These are phyloP conservation scores for Panulirus ornatus DNA, from an alignment of 1,140 invertebrate species.

Conservation along the genomic window DNA sequence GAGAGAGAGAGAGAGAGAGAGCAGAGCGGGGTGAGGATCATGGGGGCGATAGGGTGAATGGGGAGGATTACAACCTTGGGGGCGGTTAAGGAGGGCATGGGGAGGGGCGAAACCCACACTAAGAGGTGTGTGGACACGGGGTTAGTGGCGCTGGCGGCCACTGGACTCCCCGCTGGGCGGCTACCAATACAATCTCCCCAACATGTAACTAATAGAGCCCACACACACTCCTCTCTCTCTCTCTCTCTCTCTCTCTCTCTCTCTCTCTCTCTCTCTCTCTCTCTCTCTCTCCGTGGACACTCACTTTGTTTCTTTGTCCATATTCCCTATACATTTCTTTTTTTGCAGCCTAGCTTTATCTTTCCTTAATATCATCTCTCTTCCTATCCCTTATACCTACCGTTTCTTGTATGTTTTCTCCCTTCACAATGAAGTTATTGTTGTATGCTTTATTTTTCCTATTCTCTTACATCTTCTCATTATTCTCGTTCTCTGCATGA, in stretches of 20 bases:
- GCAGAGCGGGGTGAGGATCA: too few species aligned
- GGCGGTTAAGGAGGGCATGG: too few species aligned
- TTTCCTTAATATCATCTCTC: background rate
- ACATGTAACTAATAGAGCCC: conserved; percentile 43
- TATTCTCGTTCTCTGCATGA: too few species aligned
- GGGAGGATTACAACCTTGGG: too few species aligned
- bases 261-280: background rate
- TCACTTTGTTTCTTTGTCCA: conserved; percentile 22
- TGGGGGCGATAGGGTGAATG: too few species aligned
- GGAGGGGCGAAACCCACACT: too few species aligned
- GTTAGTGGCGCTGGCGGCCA: too few species aligned
- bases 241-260: background rate
- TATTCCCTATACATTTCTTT: background rate
- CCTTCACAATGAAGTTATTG: too few species aligned
- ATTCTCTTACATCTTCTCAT: too few species aligned
- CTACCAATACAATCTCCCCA: conserved; percentile 21
- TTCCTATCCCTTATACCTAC: background rate
- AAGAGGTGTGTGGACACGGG: conserved; percentile 30
- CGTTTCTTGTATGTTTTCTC: background rate
- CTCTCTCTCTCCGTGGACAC: background rate
- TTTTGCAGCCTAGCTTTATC: background rate
- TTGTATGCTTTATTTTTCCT: too few species aligned
- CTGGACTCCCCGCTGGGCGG: conserved; percentile 28
- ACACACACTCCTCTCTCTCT: background rate
- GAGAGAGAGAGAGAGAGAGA: too few species aligned